These are phyloP conservation scores for Paguma larvata DNA, from an alignment of 2,797 vertebrate species.

Conservation along the genomic window DNA sequence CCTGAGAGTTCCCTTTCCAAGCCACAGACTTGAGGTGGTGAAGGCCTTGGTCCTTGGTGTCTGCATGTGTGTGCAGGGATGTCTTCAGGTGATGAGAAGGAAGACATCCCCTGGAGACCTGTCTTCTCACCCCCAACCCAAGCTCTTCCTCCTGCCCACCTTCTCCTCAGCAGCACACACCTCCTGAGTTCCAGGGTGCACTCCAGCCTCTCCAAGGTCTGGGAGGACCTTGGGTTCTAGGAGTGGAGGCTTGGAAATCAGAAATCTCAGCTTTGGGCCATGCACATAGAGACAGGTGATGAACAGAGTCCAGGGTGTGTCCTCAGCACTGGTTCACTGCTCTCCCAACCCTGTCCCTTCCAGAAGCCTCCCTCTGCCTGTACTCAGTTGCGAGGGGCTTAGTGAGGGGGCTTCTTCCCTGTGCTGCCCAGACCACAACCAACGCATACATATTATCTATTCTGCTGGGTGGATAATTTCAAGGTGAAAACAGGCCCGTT, in stretches of 20 bases:
- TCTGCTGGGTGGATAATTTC: neutral
- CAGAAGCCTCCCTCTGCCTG: neutral
- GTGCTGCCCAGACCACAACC: neutral
- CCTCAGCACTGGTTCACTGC: neutral
- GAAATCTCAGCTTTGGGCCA: neutral
- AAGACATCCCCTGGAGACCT: neutral
- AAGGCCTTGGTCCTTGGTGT: neutral
- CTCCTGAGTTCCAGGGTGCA: neutral
- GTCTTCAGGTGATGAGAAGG: neutral
- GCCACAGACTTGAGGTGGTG: neutral
- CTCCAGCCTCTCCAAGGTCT: neutral
- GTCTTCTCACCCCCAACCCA: fast-evolving
- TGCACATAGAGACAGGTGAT: neutral
- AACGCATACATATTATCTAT: too few species aligned
- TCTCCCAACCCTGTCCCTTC: neutral
- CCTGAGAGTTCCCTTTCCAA: neutral
- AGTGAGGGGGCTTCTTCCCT: fast-evolving
- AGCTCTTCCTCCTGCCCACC: neutral
- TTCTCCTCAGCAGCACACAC: neutral
- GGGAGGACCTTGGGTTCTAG: neutral
- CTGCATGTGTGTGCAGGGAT: fast-evolving
- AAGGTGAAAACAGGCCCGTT: neutral
- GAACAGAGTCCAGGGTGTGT: neutral
- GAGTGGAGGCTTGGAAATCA: neutral
- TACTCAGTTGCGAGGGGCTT: neutral